phyloP scores from a whole-genome alignment of 53 echinoderm and acorn worm genomes.

The Hippasteria phrygiana region DNA sequence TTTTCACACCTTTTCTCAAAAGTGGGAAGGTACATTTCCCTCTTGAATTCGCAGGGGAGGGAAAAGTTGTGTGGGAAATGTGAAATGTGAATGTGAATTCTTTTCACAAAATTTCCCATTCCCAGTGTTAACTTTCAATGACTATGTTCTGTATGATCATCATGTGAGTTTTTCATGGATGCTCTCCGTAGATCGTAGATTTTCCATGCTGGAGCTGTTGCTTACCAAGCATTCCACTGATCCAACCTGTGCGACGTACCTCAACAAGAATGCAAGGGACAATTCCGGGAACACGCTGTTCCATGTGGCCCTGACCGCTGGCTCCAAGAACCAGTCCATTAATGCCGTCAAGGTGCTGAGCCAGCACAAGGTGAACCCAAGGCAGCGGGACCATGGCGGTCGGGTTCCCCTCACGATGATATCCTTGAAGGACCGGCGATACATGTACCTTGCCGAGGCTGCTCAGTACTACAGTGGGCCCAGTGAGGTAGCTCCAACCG shows the following conservation, averaged over 20 bases:
- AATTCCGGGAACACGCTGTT: slow-evolving; percentile 66
- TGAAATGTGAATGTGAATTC: no score
- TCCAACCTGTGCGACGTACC: slow-evolving; percentile 24
- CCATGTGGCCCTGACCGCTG: slow-evolving; percentile 65
- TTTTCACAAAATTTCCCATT: no score
- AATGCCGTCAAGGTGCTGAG: slow-evolving; percentile 68
- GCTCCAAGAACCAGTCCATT: slow-evolving; percentile 55
- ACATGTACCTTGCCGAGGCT: slow-evolving; percentile 65
- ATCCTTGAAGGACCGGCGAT: slow-evolving; percentile 62
- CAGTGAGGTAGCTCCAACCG: neutral
- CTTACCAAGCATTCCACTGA: slow-evolving; percentile 45
- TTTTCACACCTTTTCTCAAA: no score
- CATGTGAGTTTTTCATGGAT: no score
- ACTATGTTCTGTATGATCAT: no score
- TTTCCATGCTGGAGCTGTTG: slow-evolving; percentile 64
- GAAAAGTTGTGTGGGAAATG: no score
- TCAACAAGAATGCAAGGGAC: slow-evolving; percentile 53
- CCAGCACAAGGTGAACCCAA: slow-evolving; percentile 62
- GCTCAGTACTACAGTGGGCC: slow-evolving; percentile 49
- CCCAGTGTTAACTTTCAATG: no score
- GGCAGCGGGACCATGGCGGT: slow-evolving; percentile 62
- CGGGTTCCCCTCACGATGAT: slow-evolving; percentile 65
- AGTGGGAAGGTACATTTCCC: no score
- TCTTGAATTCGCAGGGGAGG: no score
- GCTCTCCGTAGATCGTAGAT: slow-evolving; percentile 54